Percentiles rank a stretch among this genome's conserved stretches.
These are phyloP conservation scores for Takifugu bimaculatus DNA, from an alignment of 2,113 vertebrate genomes.

Conservation along the genomic window DNA sequence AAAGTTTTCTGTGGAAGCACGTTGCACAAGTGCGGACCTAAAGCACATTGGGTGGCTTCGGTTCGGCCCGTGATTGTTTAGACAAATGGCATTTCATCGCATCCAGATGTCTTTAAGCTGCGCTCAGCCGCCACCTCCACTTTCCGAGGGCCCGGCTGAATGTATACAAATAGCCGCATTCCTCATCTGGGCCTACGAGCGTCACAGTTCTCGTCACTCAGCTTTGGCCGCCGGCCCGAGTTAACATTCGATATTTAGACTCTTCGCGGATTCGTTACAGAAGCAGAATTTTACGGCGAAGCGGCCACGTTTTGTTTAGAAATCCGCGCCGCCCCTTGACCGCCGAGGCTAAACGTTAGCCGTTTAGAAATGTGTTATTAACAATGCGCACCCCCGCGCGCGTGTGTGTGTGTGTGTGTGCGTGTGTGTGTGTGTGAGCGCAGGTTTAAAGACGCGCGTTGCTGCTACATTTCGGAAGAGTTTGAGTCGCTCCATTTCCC, in stretches of 20 bases:
- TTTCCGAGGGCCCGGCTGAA: slow-evolving; percentile 69
- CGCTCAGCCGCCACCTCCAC: slow-evolving; percentile 66
- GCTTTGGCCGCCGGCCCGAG: slow-evolving; percentile 28
- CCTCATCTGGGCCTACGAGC: slow-evolving; percentile 70
- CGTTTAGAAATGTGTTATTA: too few species aligned
- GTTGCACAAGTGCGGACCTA: slow-evolving; percentile 69
- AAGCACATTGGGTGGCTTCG: slow-evolving; percentile 76
- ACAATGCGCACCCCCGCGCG: too few species aligned
- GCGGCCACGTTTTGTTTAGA: too few species aligned
- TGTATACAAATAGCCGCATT: slow-evolving; percentile 80
- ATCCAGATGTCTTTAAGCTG: slow-evolving; percentile 82
- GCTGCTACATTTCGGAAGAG: background rate
- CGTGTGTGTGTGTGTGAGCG: background rate
- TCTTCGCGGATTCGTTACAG: slow-evolving; percentile 21
- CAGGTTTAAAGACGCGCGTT: too few species aligned
- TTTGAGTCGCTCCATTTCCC: too few species aligned
- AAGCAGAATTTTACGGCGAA: background rate
- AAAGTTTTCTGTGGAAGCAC: slow-evolving; percentile 61
- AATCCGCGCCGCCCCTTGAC: too few species aligned
- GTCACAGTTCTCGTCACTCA: slow-evolving; percentile 46
- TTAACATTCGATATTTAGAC: slow-evolving; percentile 34
- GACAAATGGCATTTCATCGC: slow-evolving; percentile 79
- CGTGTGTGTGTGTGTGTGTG: background rate
- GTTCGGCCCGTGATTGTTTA: slow-evolving; percentile 77
- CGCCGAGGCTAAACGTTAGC: too few species aligned